Evolutionary conservation across 2,888 invertebrate species (phyloP).

Genomic region (Stenichneumon culpator): DNA sequence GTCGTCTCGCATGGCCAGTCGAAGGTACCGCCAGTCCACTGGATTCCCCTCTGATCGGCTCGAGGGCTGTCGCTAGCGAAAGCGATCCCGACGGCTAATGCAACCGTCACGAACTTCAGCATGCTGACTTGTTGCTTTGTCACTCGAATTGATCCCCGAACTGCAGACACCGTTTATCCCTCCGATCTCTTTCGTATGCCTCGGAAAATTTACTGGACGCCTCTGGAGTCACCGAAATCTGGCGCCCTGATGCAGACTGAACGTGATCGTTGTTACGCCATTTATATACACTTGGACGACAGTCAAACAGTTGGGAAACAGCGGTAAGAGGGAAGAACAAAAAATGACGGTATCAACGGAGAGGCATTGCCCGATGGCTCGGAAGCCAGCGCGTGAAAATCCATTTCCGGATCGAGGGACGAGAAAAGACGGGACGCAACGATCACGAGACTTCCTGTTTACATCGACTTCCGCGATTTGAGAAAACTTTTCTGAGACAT

Average conservation of each 20-base stretch:
- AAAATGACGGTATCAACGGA: neutral
- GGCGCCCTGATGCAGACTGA: slow-evolving; percentile 60
- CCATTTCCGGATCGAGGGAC: slow-evolving; percentile 27
- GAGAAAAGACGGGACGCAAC: neutral
- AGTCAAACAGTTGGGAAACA: slow-evolving; percentile 47
- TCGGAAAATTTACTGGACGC: neutral
- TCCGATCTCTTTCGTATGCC: neutral
- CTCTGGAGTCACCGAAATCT: slow-evolving; percentile 39
- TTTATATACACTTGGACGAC: slow-evolving; percentile 65
- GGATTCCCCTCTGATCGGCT: slow-evolving; percentile 79
- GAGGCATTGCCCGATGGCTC: neutral
- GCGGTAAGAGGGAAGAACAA: neutral
- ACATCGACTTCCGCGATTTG: slow-evolving; percentile 9
- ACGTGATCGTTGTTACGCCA: slow-evolving; percentile 51
- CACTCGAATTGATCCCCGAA: slow-evolving; percentile 1
- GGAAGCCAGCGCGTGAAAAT: neutral
- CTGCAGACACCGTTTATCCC: neutral
- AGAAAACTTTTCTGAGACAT: slow-evolving; percentile 19
- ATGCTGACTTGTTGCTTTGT: slow-evolving; percentile 56
- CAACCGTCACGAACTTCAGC: slow-evolving; percentile 65
- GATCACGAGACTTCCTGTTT: slow-evolving; percentile 30
- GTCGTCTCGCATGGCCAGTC: slow-evolving; percentile 88
- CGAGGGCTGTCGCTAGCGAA: slow-evolving; percentile 65
- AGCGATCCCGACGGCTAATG: slow-evolving; percentile 64
- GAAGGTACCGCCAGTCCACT: slow-evolving; percentile 84